Base-by-base conservation (phyloP, 2,113 vertebrate genomes). In the Tinamus guttatus region DNA sequence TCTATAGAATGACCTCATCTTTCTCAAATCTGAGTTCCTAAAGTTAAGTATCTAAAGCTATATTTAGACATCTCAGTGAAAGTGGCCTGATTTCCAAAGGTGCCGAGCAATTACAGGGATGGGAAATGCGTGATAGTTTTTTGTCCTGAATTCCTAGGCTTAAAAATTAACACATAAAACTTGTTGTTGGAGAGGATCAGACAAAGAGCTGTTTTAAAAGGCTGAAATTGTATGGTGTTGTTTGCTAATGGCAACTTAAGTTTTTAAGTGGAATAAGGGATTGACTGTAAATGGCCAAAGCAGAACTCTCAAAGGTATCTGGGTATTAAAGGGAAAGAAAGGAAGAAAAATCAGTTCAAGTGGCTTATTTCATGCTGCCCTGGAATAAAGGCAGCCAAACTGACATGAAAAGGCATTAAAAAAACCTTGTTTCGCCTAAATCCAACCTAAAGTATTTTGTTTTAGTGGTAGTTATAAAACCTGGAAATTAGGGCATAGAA, bases 11-110 rank as follows among this genome's bases (percentile, higher is more conserved):
- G 62, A 81, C 74, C 83, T 79, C 0, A 5, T 76, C 91, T 90
- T 11, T 69, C 36, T 21, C 36, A 75, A 60, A 64, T 60, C 19
- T 8, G 18, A 40, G 21, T 56, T 81, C 51, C 40, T 89, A 7
- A 90, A 86, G 38, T 85, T 81, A 90, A 87, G n/a, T 78, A 43
- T 79, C 93, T 82, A 54, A 86, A 92, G 49, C 49, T 89, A 70
- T 80, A 82, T 95, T 95, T 96, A 89, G 88, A 25, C 21, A 59
- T 65, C 24, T 79, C 11, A 11, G 59, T 75, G 58, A 84, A 94
- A 89, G 43, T 62, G 73, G 18, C 77, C 90, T 89, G 74, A 51
- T 95, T 93, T 89, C 92, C 58, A 52, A 84, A 96, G 77, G 62
- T 93, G 75, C 65, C 89, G 70, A 95, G 69, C 85, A 89, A 93